Evolutionary conservation across 2,888 invertebrate genomes (phyloP).

Genomic region (Aproaerema taeniolella): DNA sequence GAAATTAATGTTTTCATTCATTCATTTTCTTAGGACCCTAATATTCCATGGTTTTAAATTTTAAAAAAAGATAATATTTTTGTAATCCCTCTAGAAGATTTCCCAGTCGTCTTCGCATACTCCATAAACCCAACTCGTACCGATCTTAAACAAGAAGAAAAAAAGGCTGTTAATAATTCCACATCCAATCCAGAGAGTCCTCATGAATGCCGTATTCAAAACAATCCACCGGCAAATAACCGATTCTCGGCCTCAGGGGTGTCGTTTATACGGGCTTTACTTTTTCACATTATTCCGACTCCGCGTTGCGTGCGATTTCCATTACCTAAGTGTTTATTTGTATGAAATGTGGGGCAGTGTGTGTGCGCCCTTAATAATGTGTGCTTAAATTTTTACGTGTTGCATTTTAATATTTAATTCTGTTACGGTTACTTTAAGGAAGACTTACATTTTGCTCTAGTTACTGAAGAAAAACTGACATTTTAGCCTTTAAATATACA

Average conservation of each 20-base stretch:
- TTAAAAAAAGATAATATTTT: background rate
- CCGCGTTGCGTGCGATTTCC: slow-evolving; percentile 44
- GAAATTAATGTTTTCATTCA: too few species aligned
- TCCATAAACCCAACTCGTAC: too few species aligned
- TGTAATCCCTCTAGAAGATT: background rate
- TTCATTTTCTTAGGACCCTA: too few species aligned
- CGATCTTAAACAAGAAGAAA: too few species aligned
- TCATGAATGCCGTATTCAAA: slow-evolving; percentile 52
- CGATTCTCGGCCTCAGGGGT: slow-evolving; percentile 63
- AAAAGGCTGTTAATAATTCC: slow-evolving; percentile 19
- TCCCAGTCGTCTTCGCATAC: too few species aligned
- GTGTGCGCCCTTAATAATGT: slow-evolving; percentile 17
- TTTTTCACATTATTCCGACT: slow-evolving; percentile 54
- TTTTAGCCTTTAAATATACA: too few species aligned
- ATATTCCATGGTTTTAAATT: background rate
- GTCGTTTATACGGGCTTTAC: slow-evolving; percentile 65
- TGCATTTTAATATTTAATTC: too few species aligned
- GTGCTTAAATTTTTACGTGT: too few species aligned
- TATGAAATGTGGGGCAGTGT: slow-evolving; percentile 52
- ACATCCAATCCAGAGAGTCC: slow-evolving; percentile 28
- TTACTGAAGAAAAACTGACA: too few species aligned
- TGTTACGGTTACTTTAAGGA: too few species aligned
- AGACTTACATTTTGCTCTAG: too few species aligned
- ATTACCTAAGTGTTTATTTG: slow-evolving; percentile 70
- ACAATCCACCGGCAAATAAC: slow-evolving; percentile 70